Evolutionary conservation across 2,113 vertebrate genomes (phyloP), one percentile per base, ranked within the genome.

Genomic region (Mola mola): DNA sequence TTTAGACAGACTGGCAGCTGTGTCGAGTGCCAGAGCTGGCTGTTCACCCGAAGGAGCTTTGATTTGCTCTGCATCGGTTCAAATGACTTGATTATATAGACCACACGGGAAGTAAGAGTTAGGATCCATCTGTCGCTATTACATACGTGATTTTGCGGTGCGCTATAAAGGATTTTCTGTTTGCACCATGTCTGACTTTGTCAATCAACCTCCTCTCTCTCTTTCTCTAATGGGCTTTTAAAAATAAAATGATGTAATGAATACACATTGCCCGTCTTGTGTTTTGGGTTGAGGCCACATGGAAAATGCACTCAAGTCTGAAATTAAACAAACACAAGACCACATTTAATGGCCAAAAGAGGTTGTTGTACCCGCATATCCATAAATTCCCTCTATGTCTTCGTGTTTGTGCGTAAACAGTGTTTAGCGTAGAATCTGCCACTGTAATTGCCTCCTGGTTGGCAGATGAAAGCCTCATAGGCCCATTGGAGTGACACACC

Each of bases 371-470:
- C 31, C 51, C 42, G 36, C 22, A 37, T 72, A n/a, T n/a, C 19
- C 6, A 12, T 36, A 52, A 17, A 59, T 48, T 53, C 25, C 17
- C 48, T 49, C 42, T 40, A n/a, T n/a, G n/a, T n/a, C n/a, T n/a
- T n/a, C n/a, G n/a, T n/a, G 53, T 41, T 29, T n/a, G 29, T 46
- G 48, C 36, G 20, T 24, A 58, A 72, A 73, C 37, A 53, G 16
- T n/a, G 48, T 63, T 58, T 40, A 15, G 51, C 41, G 38, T 64
- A 29, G 63, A 59, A 46, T 43, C 57, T 44, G 57, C 53, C 8
- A 9, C 48, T 42, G 49, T 65, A 75, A 78, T 83, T 81, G 78
- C 66, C 56, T 73, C 38, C 16, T 58, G 46, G 68, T 72, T 44
- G 1, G 16, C 65, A 46, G 68, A 72, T n/a, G 15, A 37, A 31